Conservation (phyloP, 2,888 invertebrate genomes). For the Aphodius granarius region DNA sequence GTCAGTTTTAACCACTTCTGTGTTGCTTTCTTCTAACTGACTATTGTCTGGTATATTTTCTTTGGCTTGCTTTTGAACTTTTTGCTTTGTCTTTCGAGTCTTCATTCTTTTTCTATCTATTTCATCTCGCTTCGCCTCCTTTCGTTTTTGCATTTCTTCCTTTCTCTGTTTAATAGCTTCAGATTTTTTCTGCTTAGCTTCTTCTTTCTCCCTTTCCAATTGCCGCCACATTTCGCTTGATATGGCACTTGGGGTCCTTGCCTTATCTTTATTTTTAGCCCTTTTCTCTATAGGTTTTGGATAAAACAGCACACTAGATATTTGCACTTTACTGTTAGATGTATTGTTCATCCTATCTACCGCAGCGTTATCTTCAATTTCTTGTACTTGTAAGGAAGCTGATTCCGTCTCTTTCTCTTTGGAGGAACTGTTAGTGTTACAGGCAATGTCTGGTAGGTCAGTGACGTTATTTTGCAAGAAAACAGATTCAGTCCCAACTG, state of each 20-base stretch:
- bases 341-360: too few species aligned
- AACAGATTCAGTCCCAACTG: too few species aligned
- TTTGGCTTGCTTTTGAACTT: too few species aligned
- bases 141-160: conserved; percentile 4
- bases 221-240: conserved; percentile 5
- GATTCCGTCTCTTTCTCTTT: too few species aligned
- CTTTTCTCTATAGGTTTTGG: conserved; percentile 4
- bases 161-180: conserved; percentile 8
- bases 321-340: too few species aligned
- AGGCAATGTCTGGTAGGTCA: too few species aligned
- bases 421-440: too few species aligned
- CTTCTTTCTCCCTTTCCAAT: conserved; percentile 5
- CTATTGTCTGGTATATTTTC: too few species aligned
- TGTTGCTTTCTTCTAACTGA: conserved; percentile 8
- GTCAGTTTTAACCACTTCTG: conserved; percentile 8
- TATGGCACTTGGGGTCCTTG: conserved; percentile 4
- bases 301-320: not conserved
- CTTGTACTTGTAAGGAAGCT: too few species aligned
- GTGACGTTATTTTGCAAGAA: too few species aligned
- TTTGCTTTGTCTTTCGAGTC: not conserved
- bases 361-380: too few species aligned
- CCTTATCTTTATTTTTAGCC: not conserved
- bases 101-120: not conserved
- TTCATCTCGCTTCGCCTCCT: conserved; percentile 2
- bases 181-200: conserved; percentile 9